These are phyloP conservation scores for Drosophila anceps DNA, from an alignment of 2,888 invertebrate species.

Conservation along the genomic window DNA sequence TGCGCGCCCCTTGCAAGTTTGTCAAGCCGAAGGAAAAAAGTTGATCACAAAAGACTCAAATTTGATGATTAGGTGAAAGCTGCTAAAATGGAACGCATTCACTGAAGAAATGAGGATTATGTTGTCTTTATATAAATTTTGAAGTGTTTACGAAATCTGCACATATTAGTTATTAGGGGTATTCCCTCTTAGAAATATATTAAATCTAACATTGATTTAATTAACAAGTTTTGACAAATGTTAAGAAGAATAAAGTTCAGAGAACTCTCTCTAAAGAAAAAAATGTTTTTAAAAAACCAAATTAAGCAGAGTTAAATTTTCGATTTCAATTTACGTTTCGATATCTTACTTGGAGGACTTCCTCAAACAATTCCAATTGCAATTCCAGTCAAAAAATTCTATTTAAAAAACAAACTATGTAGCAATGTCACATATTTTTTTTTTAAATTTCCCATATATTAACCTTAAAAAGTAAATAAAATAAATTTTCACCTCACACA, in stretches of 20 bases:
- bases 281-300: too few species aligned
- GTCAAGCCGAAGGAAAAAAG: slow-evolving; percentile 20
- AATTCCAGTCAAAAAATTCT: too few species aligned
- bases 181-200: neutral
- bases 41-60: slow-evolving; percentile 7
- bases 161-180: neutral
- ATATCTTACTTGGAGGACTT: too few species aligned
- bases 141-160: neutral
- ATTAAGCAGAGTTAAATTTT: too few species aligned
- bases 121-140: too few species aligned
- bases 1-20: slow-evolving; percentile 15
- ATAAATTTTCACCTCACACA: slow-evolving; percentile 1
- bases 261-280: too few species aligned
- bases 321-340: too few species aligned
- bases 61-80: slow-evolving; percentile 36
- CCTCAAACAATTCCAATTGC: too few species aligned
- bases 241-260: too few species aligned
- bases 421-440: neutral
- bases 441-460: neutral
- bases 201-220: too few species aligned
- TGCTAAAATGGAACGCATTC: slow-evolving; percentile 12
- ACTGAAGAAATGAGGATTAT: neutral
- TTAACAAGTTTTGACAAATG: too few species aligned
- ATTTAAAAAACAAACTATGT: too few species aligned
- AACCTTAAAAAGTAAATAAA: neutral